Evolutionary conservation across 2,888 invertebrate genomes (phyloP), one percentile per base, ranked within the genome.

Genomic region (Anthrax anthrax): DNA sequence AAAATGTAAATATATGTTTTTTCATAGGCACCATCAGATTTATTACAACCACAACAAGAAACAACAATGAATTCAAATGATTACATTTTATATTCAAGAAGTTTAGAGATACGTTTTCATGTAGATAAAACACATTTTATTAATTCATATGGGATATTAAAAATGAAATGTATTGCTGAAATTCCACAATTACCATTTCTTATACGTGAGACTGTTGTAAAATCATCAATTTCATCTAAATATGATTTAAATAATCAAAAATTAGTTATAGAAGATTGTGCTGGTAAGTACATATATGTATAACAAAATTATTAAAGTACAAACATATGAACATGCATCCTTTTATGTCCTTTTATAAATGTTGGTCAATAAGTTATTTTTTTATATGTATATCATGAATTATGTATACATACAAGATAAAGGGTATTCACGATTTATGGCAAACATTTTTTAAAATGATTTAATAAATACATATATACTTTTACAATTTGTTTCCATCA

Each of bases 201-300:
- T 36, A 56, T 51, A 14, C 54, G 64, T 1, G 64, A 65, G 50
- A 56, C 57, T 13, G 55, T 51, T 4, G 47, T 58, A 46, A 59
- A 54, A 19, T 62, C 64, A 32, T 51, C 56, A 32, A 55, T 65
- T 29, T 52, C 59, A 41, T 58, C 59, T 6, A 59, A 59, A 47
- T 63, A 62, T 49, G 62, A 63, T 52, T 55, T 61, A 45, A 61
- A 57, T 46, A 65, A 65, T 52, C 64, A 65, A 49, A 64, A 64
- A 53, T 54, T 61, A 29, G 58, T 63, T 42, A 65, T n/a, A n/a
- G n/a, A n/a, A n/a, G n/a, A 63, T 52, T 52, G n/a, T n/a, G n/a
- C n/a, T n/a, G n/a, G n/a, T 46, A 39, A 54, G 46, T 48, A 60
- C 65, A 44, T 60, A n/a, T n/a, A n/a, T n/a, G 66, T 65, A 50